These are phyloP conservation scores for Gymnothorax reevesii DNA, from an alignment of 2,797 vertebrate species.

Conservation along the genomic window DNA sequence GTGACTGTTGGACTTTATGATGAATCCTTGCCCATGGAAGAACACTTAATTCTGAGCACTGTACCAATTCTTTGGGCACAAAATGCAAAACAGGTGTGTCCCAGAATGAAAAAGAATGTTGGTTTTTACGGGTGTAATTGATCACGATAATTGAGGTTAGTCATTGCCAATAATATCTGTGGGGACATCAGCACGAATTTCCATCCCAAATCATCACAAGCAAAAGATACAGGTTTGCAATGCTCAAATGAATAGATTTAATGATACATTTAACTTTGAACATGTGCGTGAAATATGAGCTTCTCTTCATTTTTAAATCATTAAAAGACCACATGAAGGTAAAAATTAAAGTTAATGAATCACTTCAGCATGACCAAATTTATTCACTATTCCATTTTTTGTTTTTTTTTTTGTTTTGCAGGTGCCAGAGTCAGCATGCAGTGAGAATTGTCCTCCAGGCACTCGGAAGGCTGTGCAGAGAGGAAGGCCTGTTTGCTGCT, in stretches of 20 bases:
- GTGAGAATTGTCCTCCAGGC: slow-evolving; percentile 33
- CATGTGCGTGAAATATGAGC: too few relatives aligned
- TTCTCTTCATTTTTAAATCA: too few relatives aligned
- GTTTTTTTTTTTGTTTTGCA: slow-evolving; percentile 27
- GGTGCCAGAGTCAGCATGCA: slow-evolving; percentile 68
- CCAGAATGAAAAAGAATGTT: background rate
- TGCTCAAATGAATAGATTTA: background rate
- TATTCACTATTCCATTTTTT: background rate
- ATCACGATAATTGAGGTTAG: too few relatives aligned
- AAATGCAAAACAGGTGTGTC: slow-evolving; percentile 54
- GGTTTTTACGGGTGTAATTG: too few relatives aligned
- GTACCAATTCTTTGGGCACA: slow-evolving; percentile 58
- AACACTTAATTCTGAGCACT: slow-evolving; percentile 54
- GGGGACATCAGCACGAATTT: background rate
- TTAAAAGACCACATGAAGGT: background rate
- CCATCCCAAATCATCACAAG: background rate
- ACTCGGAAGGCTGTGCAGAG: slow-evolving; percentile 63
- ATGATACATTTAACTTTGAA: background rate
- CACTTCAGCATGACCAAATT: background rate
- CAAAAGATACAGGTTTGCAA: background rate
- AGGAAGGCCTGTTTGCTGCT: slow-evolving; percentile 54
- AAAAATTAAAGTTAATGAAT: too few relatives aligned
- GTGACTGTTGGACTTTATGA: slow-evolving; percentile 69
- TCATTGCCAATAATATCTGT: background rate
- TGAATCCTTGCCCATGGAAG: slow-evolving; percentile 54